Percentiles rank a stretch among this genome's conserved stretches.
Conservation (phyloP, 2,113 vertebrate species). For the Oryzias curvinotus region DNA sequence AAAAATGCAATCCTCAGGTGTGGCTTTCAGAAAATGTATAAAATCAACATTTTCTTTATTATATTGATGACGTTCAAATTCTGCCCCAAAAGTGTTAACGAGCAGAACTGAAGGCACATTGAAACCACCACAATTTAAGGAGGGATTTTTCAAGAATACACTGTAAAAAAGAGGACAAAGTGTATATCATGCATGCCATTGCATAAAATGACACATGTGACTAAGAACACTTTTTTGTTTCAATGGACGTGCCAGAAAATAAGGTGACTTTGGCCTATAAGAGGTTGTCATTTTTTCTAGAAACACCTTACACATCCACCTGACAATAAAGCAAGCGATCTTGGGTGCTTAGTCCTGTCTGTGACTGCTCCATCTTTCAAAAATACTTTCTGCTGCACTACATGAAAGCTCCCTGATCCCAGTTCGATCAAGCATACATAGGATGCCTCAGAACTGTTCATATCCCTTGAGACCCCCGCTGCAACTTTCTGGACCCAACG, state of each 20-base stretch:
- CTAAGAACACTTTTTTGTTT: no score
- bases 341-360: no score
- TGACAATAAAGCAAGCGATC: no score
- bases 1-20: conserved; percentile 59
- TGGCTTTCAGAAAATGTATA: conserved; percentile 64
- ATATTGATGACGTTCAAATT: conserved; percentile 55
- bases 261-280: no score
- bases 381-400: background rate
- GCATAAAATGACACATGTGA: no score
- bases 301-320: no score
- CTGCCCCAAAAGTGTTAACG: conserved; percentile 62
- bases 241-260: no score
- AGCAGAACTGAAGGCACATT: conserved; percentile 38
- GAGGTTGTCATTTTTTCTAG: no score
- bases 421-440: background rate
- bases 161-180: no score
- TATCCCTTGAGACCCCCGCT: background rate
- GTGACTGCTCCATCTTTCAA: background rate
- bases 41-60: conserved; percentile 62
- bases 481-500: background rate
- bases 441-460: background rate
- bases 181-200: no score
- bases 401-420: background rate
- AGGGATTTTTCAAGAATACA: background rate
- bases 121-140: conserved; percentile 32